phyloP scores from a whole-genome alignment of 2,797 vertebrate species.

The Podarcis lilfordi region DNA sequence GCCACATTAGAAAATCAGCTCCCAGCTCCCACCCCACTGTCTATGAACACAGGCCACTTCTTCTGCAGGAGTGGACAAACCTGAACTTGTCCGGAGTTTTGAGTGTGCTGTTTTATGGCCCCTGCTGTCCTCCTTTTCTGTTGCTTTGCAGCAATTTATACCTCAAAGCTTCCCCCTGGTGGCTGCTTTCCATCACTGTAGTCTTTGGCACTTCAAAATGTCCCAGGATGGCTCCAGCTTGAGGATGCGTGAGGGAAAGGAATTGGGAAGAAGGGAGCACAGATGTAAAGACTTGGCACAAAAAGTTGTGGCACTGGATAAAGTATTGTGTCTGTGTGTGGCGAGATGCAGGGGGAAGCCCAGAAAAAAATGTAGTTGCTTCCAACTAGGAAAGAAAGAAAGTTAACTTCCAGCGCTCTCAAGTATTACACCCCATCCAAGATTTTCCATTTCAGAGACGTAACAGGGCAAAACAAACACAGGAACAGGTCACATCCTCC shows the following conservation, averaged over 20 bases:
- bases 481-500: neutral
- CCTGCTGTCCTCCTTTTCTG: neutral
- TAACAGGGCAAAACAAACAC: neutral
- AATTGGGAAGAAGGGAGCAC: neutral
- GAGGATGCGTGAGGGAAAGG: neutral
- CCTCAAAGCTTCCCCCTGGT: neutral
- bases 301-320: neutral
- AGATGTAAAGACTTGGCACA: conserved; percentile 6
- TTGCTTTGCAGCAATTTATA: neutral
- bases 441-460: neutral
- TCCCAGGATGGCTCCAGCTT: neutral
- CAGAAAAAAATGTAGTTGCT: neutral
- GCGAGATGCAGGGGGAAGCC: neutral
- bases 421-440: neutral
- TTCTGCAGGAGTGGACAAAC: neutral
- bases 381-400: neutral
- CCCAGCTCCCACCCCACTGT: neutral
- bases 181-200: neutral
- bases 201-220: conserved; percentile 33
- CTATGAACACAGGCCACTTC: neutral
- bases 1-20: neutral
- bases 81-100: neutral
- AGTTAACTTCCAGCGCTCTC: neutral
- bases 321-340: neutral
- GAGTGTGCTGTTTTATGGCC: neutral